phyloP scores from a whole-genome alignment of 2,113 vertebrate genomes.

The Xiphias gladius region DNA sequence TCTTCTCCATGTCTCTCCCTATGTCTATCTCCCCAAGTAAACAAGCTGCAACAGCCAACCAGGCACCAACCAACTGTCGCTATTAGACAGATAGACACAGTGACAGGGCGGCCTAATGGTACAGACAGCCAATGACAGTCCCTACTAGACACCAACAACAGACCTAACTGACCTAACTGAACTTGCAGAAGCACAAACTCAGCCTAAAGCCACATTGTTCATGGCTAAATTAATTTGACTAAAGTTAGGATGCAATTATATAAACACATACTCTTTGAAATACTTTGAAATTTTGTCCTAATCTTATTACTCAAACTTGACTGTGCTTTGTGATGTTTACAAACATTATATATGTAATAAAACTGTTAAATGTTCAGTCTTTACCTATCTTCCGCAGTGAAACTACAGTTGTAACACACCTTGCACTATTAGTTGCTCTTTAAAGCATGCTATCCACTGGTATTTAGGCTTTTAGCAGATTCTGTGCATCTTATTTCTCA shows the following conservation, averaged over 20 bases:
- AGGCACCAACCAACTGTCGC: constrained; percentile 15
- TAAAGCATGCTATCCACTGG: too few relatives aligned
- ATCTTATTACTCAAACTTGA: too few relatives aligned
- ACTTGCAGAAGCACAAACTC: constrained; percentile 24
- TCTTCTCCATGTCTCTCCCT: constrained; percentile 6
- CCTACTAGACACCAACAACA: constrained; percentile 26
- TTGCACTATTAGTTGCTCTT: too few relatives aligned
- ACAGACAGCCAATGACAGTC: constrained; percentile 17
- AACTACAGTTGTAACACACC: neutral
- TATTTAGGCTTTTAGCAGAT: too few relatives aligned
- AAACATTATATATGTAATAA: neutral
- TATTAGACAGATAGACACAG: neutral
- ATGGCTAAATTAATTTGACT: neutral
- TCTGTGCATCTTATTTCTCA: too few relatives aligned
- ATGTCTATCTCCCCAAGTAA: constrained; percentile 30
- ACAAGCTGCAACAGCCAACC: constrained; percentile 31
- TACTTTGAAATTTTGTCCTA: neutral
- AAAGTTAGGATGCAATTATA: neutral
- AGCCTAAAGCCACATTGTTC: neutral
- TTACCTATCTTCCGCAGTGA: neutral
- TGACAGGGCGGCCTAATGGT: constrained; percentile 50
- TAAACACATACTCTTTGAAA: neutral
- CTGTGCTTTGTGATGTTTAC: neutral
- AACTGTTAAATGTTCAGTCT: neutral
- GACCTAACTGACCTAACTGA: neutral